Percentiles rank a stretch among this genome's conserved stretches.
These are phyloP conservation scores for Scaptomyza tumidula DNA, from an alignment of 2,888 invertebrate species.

Conservation along the genomic window DNA sequence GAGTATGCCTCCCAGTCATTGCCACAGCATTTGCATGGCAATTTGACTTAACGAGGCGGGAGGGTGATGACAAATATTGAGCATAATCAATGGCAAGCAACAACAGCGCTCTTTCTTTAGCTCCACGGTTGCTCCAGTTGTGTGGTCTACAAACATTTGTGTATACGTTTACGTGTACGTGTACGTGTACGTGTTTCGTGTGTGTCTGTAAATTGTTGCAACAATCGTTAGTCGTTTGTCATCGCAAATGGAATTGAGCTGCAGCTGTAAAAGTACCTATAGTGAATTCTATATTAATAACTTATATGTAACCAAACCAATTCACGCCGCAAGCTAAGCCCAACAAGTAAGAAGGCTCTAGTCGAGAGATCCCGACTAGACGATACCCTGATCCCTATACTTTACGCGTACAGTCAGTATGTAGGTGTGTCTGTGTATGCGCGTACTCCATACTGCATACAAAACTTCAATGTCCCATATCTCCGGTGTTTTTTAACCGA, in stretches of 20 bases:
- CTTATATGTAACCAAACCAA: no score
- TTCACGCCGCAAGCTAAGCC: no score
- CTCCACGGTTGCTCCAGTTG: slow-evolving; percentile 28
- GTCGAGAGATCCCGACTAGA: no score
- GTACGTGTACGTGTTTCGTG: no score
- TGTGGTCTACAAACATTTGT: slow-evolving; percentile 36
- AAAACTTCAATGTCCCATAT: no score
- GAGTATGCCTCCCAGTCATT: slow-evolving; percentile 31
- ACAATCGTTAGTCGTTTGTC: slow-evolving; percentile 41
- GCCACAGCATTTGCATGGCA: slow-evolving; percentile 68
- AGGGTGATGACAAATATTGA: slow-evolving; percentile 49
- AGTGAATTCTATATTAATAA: slow-evolving; percentile 20
- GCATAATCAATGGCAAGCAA: slow-evolving; percentile 64
- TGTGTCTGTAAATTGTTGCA: slow-evolving; percentile 48
- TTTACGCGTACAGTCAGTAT: no score
- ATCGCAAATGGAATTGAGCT: slow-evolving; percentile 26
- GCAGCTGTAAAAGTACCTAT: slow-evolving; percentile 17
- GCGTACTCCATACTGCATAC: no score
- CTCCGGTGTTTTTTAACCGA: no score
- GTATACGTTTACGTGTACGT: neutral
- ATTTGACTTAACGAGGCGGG: slow-evolving; percentile 66
- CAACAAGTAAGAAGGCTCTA: no score
- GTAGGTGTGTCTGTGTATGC: no score
- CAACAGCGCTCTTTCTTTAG: slow-evolving; percentile 13
- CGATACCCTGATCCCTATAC: no score